A percentile compares a stretch with the other conserved stretches of the same genome.
Evolutionary conservation across 1,140 invertebrate species (phyloP).

Genomic region (Pissodes strobi): DNA sequence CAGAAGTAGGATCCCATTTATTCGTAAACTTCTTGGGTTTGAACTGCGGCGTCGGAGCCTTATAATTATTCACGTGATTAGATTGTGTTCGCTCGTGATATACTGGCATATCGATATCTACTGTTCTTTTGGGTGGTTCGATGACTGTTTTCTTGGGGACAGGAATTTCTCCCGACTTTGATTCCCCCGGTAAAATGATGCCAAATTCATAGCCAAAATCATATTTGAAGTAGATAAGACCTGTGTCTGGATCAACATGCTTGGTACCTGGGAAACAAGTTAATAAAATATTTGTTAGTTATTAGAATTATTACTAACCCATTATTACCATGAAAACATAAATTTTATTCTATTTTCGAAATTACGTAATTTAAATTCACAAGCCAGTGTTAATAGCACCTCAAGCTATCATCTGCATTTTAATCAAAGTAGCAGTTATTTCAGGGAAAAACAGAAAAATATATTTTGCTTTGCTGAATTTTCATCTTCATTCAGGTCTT

Average conservation of each 20-base stretch:
- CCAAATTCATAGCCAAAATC: slow-evolving; percentile 84
- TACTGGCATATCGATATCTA: slow-evolving; percentile 66
- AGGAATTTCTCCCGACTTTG: slow-evolving; percentile 60
- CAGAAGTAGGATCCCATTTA: slow-evolving; percentile 68
- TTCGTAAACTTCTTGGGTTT: slow-evolving; percentile 59
- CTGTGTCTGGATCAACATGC: slow-evolving; percentile 75
- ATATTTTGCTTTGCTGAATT: too few relatives aligned
- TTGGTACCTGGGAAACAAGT: slow-evolving; percentile 65
- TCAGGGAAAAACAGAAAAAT: too few relatives aligned
- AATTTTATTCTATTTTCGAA: too few relatives aligned
- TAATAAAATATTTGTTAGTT: slow-evolving; percentile 8
- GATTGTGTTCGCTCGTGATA: slow-evolving; percentile 63
- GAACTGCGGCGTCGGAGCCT: slow-evolving; percentile 38
- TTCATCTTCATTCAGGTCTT: too few relatives aligned
- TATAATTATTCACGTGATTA: slow-evolving; percentile 32
- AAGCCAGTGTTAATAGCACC: too few relatives aligned
- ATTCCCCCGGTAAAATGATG: slow-evolving; percentile 71
- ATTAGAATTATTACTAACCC: background rate
- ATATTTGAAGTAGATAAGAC: slow-evolving; percentile 81
- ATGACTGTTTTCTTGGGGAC: slow-evolving; percentile 55
- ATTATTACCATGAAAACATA: background rate
- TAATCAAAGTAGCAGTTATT: too few relatives aligned
- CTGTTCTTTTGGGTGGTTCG: slow-evolving; percentile 59
- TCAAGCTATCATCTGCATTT: too few relatives aligned
- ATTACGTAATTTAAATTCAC: too few relatives aligned